Conservation (phyloP, 2,797 vertebrate species). For the Erpetoichthys calabaricus region DNA sequence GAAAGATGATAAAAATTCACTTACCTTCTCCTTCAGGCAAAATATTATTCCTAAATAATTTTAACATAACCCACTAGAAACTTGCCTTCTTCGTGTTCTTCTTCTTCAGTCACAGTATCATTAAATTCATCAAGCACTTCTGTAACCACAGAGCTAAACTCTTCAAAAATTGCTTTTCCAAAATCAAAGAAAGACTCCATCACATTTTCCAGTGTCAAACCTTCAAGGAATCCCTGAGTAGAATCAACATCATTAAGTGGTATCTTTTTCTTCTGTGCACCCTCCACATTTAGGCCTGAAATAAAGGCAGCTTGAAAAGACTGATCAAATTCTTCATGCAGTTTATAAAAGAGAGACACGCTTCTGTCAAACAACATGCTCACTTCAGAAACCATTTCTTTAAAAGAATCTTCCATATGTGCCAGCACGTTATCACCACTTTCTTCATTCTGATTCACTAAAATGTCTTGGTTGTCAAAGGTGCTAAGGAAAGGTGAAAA, state of each 20-base stretch:
- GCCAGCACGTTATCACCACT: conserved; percentile 41
- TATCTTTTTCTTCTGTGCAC: conserved; percentile 27
- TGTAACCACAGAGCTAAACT: conserved; percentile 58
- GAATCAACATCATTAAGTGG: conserved; percentile 27
- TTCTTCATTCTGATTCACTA: conserved; percentile 32
- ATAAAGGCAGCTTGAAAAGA: conserved; percentile 58
- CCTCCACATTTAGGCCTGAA: conserved; percentile 35
- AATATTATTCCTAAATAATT: too few species aligned
- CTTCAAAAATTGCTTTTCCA: conserved; percentile 58
- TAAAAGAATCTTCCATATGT: conserved; percentile 61
- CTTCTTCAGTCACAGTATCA: conserved; percentile 26
- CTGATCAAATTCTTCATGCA: conserved; percentile 57
- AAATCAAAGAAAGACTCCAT: conserved; percentile 69
- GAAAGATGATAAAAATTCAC: too few species aligned
- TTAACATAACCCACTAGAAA: conserved; percentile 7
- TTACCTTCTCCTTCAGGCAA: too few species aligned
- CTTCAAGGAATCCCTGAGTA: conserved; percentile 42
- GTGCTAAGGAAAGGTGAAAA: conserved; percentile 53
- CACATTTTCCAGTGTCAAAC: conserved; percentile 54
- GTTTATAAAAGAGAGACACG: conserved; percentile 49
- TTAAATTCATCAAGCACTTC: conserved; percentile 47
- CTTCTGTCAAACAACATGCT: conserved; percentile 56
- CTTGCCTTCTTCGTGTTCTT: conserved; percentile 49
- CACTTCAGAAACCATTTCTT: conserved; percentile 42
- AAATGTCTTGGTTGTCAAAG: conserved; percentile 27